Evolutionary conservation across 1,140 invertebrate species (phyloP).

Genomic region (Oppia nitens): DNA sequence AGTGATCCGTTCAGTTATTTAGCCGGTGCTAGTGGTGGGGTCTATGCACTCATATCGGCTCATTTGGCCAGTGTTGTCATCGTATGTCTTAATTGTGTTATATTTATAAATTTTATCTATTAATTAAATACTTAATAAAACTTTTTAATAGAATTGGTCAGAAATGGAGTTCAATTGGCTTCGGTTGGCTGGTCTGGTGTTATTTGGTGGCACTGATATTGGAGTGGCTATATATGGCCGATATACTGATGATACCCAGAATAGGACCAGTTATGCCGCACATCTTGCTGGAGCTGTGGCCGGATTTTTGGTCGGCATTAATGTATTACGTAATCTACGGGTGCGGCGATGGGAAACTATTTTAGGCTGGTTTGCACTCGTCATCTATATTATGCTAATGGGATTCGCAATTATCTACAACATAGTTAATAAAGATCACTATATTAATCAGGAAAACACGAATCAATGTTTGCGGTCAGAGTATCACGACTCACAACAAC

Average conservation of each 20-base stretch:
- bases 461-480: background rate
- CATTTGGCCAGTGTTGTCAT: conserved; percentile 87
- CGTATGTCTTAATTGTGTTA: conserved; percentile 35
- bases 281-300: conserved; percentile 71
- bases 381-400: conserved; percentile 42
- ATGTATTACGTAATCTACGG: conserved; percentile 70
- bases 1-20: conserved; percentile 67
- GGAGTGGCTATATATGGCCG: conserved; percentile 64
- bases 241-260: conserved; percentile 36
- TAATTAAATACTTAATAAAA: conserved; percentile 34
- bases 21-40: conserved; percentile 87
- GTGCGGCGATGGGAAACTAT: conserved; percentile 63
- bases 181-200: conserved; percentile 49
- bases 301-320: conserved; percentile 80
- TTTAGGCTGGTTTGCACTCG: conserved; percentile 52
- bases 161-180: conserved; percentile 76
- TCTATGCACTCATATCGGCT: conserved; percentile 84
- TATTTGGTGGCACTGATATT: conserved; percentile 53
- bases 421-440: conserved; percentile 41
- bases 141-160: conserved; percentile 80
- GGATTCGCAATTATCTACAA: conserved; percentile 56
- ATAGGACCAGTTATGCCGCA: conserved; percentile 31
- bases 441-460: conserved; percentile 20
- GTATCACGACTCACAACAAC: background rate
- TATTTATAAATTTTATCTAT: conserved; percentile 10